Conservation (phyloP, 2,888 invertebrate genomes). For the Prostheceraeus crozeri region DNA sequence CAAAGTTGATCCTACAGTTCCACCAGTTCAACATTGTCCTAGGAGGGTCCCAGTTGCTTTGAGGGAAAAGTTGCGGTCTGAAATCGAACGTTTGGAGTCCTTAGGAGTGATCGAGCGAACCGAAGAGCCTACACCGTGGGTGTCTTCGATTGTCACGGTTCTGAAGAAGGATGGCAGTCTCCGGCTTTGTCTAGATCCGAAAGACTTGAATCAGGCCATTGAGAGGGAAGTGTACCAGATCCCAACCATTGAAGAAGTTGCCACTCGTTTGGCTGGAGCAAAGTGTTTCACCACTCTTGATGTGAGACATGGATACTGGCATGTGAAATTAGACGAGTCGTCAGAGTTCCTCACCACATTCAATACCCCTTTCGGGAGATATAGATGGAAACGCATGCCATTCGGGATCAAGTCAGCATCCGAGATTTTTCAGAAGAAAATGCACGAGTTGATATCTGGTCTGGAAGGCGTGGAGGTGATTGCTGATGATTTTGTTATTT, state of each 20-base stretch:
- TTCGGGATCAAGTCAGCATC: slow-evolving; percentile 38
- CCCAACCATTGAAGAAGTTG: slow-evolving; percentile 42
- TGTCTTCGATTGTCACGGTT: slow-evolving; percentile 41
- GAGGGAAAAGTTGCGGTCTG: slow-evolving; percentile 39
- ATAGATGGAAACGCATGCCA: slow-evolving; percentile 35
- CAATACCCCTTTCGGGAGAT: slow-evolving; percentile 41
- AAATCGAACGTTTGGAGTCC: slow-evolving; percentile 40
- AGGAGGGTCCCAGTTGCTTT: slow-evolving; percentile 33
- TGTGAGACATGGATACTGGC: slow-evolving; percentile 42
- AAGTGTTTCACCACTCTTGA: slow-evolving; percentile 41
- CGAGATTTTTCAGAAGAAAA: slow-evolving; percentile 36
- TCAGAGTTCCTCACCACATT: slow-evolving; percentile 35
- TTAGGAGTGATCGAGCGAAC: slow-evolving; percentile 40
- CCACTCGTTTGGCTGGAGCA: slow-evolving; percentile 39
- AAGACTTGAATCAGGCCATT: slow-evolving; percentile 42
- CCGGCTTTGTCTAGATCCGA: slow-evolving; percentile 42
- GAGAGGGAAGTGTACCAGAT: slow-evolving; percentile 41
- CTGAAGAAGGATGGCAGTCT: slow-evolving; percentile 41
- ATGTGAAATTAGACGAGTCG: slow-evolving; percentile 39
- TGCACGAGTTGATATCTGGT: too few species aligned
- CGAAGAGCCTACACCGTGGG: slow-evolving; percentile 43
- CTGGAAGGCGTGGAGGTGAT: too few species aligned
- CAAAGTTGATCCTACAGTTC: too few species aligned
- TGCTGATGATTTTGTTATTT: too few species aligned
- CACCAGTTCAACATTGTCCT: not conserved